phyloP scores from a whole-genome alignment of 1,140 invertebrate species.

The Lanistes nyassanus region DNA sequence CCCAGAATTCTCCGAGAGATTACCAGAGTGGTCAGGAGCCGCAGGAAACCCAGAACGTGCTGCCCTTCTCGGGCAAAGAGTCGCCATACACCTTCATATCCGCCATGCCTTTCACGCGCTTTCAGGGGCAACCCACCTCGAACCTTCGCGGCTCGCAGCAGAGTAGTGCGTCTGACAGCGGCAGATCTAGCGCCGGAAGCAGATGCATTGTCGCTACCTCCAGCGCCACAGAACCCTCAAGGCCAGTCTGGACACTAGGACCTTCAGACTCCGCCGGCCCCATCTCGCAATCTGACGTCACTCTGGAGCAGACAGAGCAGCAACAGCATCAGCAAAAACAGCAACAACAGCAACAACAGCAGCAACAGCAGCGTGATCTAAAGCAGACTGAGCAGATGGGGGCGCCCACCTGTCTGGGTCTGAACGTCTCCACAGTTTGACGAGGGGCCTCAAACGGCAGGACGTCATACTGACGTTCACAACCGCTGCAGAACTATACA shows the following conservation, averaged over 20 bases:
- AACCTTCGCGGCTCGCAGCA: not conserved
- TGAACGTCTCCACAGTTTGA: too few species aligned
- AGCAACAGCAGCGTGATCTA: not conserved
- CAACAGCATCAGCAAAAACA: not conserved
- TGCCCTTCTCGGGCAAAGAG: not conserved
- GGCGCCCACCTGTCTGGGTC: not conserved
- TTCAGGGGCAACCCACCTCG: not conserved
- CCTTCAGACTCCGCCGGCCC: not conserved
- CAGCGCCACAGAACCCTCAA: not conserved
- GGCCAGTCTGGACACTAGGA: not conserved
- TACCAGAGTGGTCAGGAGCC: not conserved
- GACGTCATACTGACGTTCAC: too few species aligned
- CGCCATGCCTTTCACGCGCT: not conserved
- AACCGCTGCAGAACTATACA: too few species aligned
- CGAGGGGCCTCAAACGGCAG: too few species aligned
- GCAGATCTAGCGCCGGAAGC: too few species aligned
- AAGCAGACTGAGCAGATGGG: not conserved
- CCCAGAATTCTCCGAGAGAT: not conserved
- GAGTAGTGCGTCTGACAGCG: too few species aligned
- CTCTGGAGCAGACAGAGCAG: not conserved
- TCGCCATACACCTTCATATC: not conserved
- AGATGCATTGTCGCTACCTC: not conserved
- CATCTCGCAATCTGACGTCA: not conserved
- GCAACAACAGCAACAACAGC: slow-evolving; percentile 1
- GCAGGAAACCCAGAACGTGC: not conserved